Conservation (phyloP, 2,888 invertebrate species). For the Cephus nigrinus region DNA sequence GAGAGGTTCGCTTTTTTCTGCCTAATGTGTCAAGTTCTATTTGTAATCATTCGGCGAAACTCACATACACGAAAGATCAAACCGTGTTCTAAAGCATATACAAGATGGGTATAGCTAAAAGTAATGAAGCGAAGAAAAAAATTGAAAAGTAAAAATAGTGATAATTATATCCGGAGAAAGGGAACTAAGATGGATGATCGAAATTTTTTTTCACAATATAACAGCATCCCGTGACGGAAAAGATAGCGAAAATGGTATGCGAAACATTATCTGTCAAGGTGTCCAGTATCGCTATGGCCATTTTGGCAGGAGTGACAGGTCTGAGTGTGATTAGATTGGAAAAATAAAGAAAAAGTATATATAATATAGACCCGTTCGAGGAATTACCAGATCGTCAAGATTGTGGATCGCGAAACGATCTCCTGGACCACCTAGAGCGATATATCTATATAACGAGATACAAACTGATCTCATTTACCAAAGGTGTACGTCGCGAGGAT, state of each 20-base stretch:
- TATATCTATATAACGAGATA: neutral
- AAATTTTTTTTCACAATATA: neutral
- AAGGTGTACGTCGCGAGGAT: neutral
- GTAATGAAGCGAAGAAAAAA: neutral
- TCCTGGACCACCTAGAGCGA: neutral
- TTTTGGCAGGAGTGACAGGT: neutral
- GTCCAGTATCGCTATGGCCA: neutral
- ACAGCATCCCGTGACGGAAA: neutral
- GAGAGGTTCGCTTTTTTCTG: slow-evolving; percentile 13
- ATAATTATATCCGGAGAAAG: neutral
- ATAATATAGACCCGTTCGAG: neutral
- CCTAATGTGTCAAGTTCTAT: slow-evolving; percentile 23
- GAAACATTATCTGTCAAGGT: neutral
- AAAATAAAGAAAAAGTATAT: neutral
- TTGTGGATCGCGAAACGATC: neutral
- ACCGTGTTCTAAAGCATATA: neutral
- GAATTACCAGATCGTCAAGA: neutral
- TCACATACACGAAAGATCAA: neutral
- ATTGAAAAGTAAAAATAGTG: neutral
- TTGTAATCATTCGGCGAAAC: slow-evolving; percentile 34
- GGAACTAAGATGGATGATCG: neutral
- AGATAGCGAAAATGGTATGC: neutral
- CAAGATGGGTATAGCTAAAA: neutral
- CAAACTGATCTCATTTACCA: neutral
- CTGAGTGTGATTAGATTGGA: neutral